phyloP scores from a whole-genome alignment of 2,888 invertebrate genomes.

The Nomada goodeniana region DNA sequence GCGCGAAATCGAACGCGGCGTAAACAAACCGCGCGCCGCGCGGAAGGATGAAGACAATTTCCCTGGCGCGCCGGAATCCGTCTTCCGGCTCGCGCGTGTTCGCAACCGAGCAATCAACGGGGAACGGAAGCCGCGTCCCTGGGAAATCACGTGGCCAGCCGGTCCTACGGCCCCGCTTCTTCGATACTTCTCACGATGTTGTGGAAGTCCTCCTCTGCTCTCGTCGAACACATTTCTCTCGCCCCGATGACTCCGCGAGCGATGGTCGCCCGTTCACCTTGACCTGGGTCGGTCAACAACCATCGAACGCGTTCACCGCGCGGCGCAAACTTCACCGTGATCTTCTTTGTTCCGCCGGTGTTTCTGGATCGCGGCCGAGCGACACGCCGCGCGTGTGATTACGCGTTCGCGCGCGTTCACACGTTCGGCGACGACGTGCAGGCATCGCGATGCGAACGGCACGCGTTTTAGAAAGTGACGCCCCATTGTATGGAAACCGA shows the following conservation, averaged over 20 bases:
- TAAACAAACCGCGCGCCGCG: slow-evolving; percentile 28
- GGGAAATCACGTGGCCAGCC: slow-evolving; percentile 67
- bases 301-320: slow-evolving; percentile 35
- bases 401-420: slow-evolving; percentile 38
- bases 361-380: slow-evolving; percentile 33
- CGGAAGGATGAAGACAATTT: slow-evolving; percentile 52
- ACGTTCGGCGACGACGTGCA: slow-evolving; percentile 40
- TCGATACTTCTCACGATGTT: slow-evolving; percentile 75
- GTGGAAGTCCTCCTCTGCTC: slow-evolving; percentile 48
- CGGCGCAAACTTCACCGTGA: slow-evolving; percentile 31
- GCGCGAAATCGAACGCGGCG: neutral
- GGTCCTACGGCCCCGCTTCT: slow-evolving; percentile 72
- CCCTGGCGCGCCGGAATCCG: slow-evolving; percentile 22
- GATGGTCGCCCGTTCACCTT: slow-evolving; percentile 56
- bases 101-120: slow-evolving; percentile 17
- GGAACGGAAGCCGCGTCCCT: slow-evolving; percentile 61
- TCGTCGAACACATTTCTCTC: slow-evolving; percentile 25
- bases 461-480: slow-evolving; percentile 39
- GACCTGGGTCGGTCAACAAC: slow-evolving; percentile 57
- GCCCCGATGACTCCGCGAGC: slow-evolving; percentile 29
- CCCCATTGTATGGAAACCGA: slow-evolving; percentile 1
- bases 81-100: slow-evolving; percentile 22
- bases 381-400: slow-evolving; percentile 47
- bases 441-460: slow-evolving; percentile 34
- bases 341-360: slow-evolving; percentile 23